Base-by-base conservation (phyloP, 2,797 vertebrate genomes). In the Limosa lapponica region DNA sequence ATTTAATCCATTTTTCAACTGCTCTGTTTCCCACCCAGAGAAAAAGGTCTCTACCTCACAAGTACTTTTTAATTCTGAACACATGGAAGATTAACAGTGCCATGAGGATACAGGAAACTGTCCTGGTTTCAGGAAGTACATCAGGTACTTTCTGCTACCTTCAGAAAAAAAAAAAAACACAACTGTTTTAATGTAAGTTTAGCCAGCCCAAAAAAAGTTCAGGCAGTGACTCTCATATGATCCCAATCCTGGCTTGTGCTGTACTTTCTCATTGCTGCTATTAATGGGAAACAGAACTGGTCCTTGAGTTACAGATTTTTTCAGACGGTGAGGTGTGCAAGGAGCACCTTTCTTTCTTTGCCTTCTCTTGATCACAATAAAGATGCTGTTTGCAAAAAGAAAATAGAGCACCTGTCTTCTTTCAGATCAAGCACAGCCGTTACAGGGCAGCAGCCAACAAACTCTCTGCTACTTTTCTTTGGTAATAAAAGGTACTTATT, bases 401-500 rank as follows among this genome's bases (percentile, higher is more conserved):
- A 90, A 85, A 61, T 7, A 66, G 25, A 92, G 8, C 39, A 78
- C 36, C 37, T 77, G 8, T 64, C 66, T 87, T 79, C 70, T 82
- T 95, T 86, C 55, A 67, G 75, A 95, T 81, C 71, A 81, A 93
- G 61, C 51, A 70, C 8, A 75, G 46, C 20, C 25, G 16, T 49
- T 86, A 52, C 44, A 92, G 55, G 39, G 44, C 72, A 80, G 70
- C 34, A 75, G 79, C 22, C 55, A 84, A 81, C 62, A 93, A 87
- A 74, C 6, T 34, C 51, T 52, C 23, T 70, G 41, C 27, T 77
- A 37, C 17, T 89, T 65, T 87, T 78, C 54, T 87, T 59, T 70
- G 46, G 55, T 89, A 89, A 80, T 32, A 92, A 87, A 84, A 87
- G 20, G 69, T 64, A 69, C 57, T 58, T 92, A 90, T 92, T 96